Base-by-base conservation (phyloP, 2,113 vertebrate species). In the Dipodomys spectabilis region DNA sequence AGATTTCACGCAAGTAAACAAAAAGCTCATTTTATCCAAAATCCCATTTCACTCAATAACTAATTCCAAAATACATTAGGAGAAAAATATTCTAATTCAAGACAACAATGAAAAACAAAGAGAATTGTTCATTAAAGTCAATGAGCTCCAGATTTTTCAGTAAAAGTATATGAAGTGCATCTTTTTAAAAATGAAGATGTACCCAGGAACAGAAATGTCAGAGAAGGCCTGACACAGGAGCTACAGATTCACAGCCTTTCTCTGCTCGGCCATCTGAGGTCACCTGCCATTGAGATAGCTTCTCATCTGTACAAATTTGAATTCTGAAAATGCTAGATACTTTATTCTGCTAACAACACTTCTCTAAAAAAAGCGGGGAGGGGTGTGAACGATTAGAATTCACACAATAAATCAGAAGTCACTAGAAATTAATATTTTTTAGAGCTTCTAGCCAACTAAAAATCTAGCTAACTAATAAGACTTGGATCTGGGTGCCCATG, bases 1-100 rank as follows among this genome's bases (percentile, higher is more conserved):
- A 93, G 39, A 94, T 60, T 68, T 87, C 74, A 91, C n/a, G 78
- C 82, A 94, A 80, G 67, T 88, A 92, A 94, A 91, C 39, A 80
- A 60, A 90, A 81, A 73, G 60, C 84, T 95, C 60, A 94, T 94
- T 91, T 95, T 79, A 91, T n/a, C 68, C 73, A 92, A 83, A 86
- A 94, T 89, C 89, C 77, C 82, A 81, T 79, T 91, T 87, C 78
- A 75, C 45, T 91, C 75, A 82, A 83, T 84, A 94, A 92, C 75
- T 71, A 94, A 92, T 84, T 94, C 69, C 73, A 62, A 95, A 27
- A 87, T 68, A 94, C 68, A 90, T 71, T 84, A 84, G 45, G 92
- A 88, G 85, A 90, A 91, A 94, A 93, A 95, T 73, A 84, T 91
- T 91, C 86, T 81, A 78, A 95, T 92, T 94, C 82, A 88, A 95